Conservation (phyloP, 2,888 invertebrate species). For the Luffia ferchaultella region DNA sequence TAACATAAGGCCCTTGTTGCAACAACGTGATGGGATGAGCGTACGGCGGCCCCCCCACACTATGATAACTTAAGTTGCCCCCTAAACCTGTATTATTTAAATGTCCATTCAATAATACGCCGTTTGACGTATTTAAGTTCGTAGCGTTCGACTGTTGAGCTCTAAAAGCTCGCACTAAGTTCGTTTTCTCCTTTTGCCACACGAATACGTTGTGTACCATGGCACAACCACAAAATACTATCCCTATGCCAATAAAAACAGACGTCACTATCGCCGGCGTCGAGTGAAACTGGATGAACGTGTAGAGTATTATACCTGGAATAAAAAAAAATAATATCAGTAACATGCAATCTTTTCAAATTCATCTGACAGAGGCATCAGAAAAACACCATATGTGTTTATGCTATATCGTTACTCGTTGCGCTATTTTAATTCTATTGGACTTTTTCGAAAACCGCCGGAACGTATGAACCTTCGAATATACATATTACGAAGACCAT, state of each 20-base stretch:
- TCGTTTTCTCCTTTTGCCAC: constrained; percentile 92
- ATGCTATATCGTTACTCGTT: too few relatives aligned
- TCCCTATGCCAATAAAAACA: constrained; percentile 87
- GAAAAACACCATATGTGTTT: too few relatives aligned
- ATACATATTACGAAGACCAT: too few relatives aligned
- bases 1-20: constrained; percentile 66
- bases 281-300: constrained; percentile 91
- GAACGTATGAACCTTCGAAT: too few relatives aligned
- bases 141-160: constrained; percentile 34
- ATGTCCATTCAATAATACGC: constrained; percentile 47
- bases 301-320: constrained; percentile 90
- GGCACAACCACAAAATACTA: constrained; percentile 91
- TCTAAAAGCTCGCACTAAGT: constrained; percentile 73
- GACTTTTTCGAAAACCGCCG: too few relatives aligned
- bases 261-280: constrained; percentile 92
- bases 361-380: too few relatives aligned
- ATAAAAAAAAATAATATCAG: constrained; percentile 18
- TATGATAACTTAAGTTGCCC: constrained; percentile 49
- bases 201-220: constrained; percentile 95
- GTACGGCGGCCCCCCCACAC: constrained; percentile 41
- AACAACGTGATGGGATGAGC: constrained; percentile 52
- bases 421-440: too few relatives aligned
- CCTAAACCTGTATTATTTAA: constrained; percentile 43
- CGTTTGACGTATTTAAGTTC: constrained; percentile 41
- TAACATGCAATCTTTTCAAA: background rate